Evolutionary conservation across 2,113 vertebrate species (phyloP).

Genomic region (Atlantisia rogersi): DNA sequence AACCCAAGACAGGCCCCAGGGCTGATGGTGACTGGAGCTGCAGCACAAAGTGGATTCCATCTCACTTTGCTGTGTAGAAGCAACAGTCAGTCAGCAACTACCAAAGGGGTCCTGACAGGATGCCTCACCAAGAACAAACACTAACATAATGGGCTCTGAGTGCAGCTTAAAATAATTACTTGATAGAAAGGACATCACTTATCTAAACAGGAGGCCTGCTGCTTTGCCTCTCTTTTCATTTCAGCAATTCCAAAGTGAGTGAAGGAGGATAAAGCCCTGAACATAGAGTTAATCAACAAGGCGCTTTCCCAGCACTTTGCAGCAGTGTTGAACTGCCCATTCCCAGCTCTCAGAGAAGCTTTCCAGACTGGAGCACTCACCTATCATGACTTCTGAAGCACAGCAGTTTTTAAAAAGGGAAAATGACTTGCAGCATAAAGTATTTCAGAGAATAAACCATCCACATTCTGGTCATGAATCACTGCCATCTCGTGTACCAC

Average conservation of each 20-base stretch:
- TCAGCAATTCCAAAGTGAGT: neutral
- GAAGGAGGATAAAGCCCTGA: neutral
- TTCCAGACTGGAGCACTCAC: neutral
- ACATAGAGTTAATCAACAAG: neutral
- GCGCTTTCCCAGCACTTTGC: neutral
- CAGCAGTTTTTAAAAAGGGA: neutral
- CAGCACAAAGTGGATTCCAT: neutral
- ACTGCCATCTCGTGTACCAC: neutral
- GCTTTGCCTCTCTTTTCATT: constrained; percentile 30
- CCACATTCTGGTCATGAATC: neutral
- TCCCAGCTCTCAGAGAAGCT: neutral
- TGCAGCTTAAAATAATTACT: neutral
- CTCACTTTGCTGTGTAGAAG: neutral
- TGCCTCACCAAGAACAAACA: neutral
- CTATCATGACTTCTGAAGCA: neutral
- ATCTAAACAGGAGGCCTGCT: neutral
- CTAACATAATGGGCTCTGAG: neutral
- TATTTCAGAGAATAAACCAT: neutral
- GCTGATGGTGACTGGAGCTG: neutral
- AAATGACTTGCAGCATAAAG: neutral
- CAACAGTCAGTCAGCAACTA: neutral
- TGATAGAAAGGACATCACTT: neutral
- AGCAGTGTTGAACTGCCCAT: neutral
- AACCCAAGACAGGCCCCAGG: neutral
- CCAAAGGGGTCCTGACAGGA: neutral